Evolutionary conservation across 2,888 invertebrate genomes (phyloP).

Genomic region (Ferdinandea cuprea): DNA sequence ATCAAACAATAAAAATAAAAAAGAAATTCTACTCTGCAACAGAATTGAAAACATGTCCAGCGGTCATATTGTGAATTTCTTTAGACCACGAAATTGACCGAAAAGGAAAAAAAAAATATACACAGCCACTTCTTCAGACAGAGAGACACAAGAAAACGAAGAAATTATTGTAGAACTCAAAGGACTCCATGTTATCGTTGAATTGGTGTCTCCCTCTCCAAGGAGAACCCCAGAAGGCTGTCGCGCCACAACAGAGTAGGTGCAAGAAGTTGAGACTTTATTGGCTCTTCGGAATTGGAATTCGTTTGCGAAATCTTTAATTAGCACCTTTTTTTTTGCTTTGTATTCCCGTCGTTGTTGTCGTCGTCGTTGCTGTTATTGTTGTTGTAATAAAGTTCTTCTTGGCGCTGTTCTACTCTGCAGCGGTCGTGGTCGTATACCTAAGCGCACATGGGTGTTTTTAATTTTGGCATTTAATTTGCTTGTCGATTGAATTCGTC

Average conservation of each 20-base stretch:
- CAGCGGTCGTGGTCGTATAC: too few species aligned
- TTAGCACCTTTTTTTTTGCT: conserved; percentile 70
- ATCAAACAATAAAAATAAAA: too few species aligned
- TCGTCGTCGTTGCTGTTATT: conserved; percentile 39
- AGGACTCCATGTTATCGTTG: conserved; percentile 63
- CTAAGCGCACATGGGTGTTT: conserved; percentile 6
- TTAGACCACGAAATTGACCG: conserved; percentile 31
- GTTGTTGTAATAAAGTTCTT: conserved; percentile 32
- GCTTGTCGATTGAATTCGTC: conserved; percentile 71
- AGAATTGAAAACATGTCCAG: conserved; percentile 45
- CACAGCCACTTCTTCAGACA: background rate
- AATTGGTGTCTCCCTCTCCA: conserved; percentile 25
- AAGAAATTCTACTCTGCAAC: background rate
- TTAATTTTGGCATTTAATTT: conserved; percentile 68
- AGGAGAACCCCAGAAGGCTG: background rate
- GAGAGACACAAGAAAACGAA: conserved; percentile 36
- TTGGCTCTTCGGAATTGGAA: conserved; percentile 62
- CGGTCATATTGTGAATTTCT: conserved; percentile 40
- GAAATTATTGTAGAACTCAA: conserved; percentile 69
- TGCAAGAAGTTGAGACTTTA: conserved; percentile 58
- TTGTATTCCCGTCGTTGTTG: conserved; percentile 32
- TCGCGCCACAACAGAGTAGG: conserved; percentile 11
- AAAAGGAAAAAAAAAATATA: conserved; percentile 16
- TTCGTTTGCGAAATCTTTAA: conserved; percentile 72
- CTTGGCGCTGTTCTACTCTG: conserved; percentile 2